Conservation (phyloP, 2,113 vertebrate genomes). For the Chaetorhynchus papuensis region DNA sequence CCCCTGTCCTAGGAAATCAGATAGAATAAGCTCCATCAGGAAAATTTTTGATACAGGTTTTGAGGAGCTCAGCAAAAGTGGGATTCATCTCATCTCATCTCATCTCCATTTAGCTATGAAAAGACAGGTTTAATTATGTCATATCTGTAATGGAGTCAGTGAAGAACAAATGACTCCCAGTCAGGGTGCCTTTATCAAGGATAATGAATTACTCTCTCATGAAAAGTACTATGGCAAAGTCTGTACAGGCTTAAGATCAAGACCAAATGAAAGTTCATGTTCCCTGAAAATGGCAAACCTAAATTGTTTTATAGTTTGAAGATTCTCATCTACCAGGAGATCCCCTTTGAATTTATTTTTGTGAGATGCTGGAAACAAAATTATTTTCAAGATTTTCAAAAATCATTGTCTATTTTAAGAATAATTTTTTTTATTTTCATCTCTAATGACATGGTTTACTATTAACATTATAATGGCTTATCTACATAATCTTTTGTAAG, state of each 20-base stretch:
- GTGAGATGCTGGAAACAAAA: background rate
- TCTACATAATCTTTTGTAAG: background rate
- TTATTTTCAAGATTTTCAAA: background rate
- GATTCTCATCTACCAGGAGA: background rate
- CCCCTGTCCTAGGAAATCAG: background rate
- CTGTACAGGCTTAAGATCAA: background rate
- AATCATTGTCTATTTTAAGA: background rate
- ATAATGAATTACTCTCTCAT: background rate
- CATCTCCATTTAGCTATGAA: background rate
- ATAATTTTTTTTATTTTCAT: background rate
- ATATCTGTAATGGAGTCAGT: background rate
- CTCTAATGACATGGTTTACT: background rate
- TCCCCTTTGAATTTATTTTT: background rate
- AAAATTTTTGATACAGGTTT: background rate
- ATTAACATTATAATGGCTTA: background rate
- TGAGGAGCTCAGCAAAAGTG: background rate
- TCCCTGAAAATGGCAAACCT: background rate
- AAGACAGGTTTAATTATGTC: background rate
- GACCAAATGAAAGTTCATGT: background rate
- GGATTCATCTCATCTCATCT: background rate
- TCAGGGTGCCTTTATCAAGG: background rate
- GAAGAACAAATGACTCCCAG: background rate
- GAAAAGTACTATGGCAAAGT: background rate
- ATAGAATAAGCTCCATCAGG: background rate
- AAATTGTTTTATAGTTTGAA: background rate